Base-by-base conservation (phyloP, 2,797 vertebrate species). In the Coccyzus lansbergi region DNA sequence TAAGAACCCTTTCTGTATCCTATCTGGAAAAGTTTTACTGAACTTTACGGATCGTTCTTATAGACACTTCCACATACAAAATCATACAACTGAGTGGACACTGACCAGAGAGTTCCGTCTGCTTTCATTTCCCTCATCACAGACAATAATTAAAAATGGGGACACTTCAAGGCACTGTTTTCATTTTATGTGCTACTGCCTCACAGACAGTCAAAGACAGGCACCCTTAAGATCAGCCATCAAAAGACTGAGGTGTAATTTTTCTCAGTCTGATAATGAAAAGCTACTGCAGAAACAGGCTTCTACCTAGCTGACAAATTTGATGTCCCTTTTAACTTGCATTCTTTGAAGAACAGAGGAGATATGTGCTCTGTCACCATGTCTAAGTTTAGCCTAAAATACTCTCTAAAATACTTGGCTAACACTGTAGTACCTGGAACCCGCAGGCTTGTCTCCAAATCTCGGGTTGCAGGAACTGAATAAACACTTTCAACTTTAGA, bases 331-430 rank as follows among this genome's bases (percentile, higher is more conserved):
- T 95, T 90, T 74, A 94, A 88, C 56, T 90, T 31, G 20, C 79
- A 76, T 60, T 74, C 87, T 90, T 94, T 86, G 75, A 93, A 68
- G 80, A 84, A 52, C 22, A 5, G 10, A 71, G 58, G 76, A 44
- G 24, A 82, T 65, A 62, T 0, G 19, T 21, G 26, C 55, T 86
- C 67, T 90, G 55, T 59, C 77, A 88, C 82, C 59, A 42, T 31
- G 71, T 70, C 63, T 74, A 59, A 88, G 56, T 86, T 92, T 92
- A 82, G 88, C 90, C 83, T 90, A 67, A 90, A 94, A 92, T 84
- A 59, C 49, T 63, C 74, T 92, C 77, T 48, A 28, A 95, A 90
- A 38, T 65, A 81, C 55, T 90, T 90, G 77, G 40, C 83, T 90
- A 60, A 36, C 33, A 31, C 29, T 28, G 40, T 44, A 38, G 55